Evolutionary conservation across 92 coral and sea anemone genomes (phyloP).

Genomic region (Epizoanthus fatuus): DNA sequence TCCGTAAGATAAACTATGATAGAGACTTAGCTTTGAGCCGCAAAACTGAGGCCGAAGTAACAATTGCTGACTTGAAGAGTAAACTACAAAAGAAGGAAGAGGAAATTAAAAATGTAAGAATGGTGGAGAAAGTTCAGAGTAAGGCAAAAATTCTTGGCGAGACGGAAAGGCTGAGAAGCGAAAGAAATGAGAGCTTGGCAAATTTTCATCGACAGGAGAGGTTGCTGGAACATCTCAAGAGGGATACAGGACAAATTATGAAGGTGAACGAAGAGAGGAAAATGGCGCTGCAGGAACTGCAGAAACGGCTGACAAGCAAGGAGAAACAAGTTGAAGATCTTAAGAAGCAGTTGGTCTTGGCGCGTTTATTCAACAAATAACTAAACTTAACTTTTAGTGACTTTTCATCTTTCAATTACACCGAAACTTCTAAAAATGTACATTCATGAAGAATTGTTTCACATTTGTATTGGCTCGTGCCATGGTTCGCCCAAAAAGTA

Average conservation of each 20-base stretch:
- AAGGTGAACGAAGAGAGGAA: conserved; percentile 52
- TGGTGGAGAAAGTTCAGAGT: conserved; percentile 83
- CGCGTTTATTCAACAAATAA: conserved; percentile 58
- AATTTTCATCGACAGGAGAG: conserved; percentile 72
- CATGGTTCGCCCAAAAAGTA: too few relatives aligned
- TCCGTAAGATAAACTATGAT: conserved; percentile 83
- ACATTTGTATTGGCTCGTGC: too few relatives aligned
- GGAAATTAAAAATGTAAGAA: conserved; percentile 71
- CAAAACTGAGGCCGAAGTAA: conserved; percentile 70
- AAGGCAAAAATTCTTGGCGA: conserved; percentile 88
- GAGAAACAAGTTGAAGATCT: conserved; percentile 81
- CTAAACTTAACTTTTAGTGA: not conserved
- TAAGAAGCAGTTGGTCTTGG: conserved; percentile 66
- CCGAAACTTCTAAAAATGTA: too few relatives aligned
- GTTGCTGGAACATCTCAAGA: conserved; percentile 62
- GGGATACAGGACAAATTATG: conserved; percentile 54
- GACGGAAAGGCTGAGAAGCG: conserved; percentile 89
- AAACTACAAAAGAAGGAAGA: conserved; percentile 77
- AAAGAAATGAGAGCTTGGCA: conserved; percentile 79
- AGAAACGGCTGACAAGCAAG: conserved; percentile 65
- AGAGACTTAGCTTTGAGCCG: conserved; percentile 83
- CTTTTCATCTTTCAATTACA: not conserved
- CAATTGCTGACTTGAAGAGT: conserved; percentile 78
- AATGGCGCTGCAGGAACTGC: conserved; percentile 73
- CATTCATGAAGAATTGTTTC: too few relatives aligned